Base-by-base conservation (phyloP, 53 echinoderm and acorn worm species). In the Zoroaster sp. region DNA sequence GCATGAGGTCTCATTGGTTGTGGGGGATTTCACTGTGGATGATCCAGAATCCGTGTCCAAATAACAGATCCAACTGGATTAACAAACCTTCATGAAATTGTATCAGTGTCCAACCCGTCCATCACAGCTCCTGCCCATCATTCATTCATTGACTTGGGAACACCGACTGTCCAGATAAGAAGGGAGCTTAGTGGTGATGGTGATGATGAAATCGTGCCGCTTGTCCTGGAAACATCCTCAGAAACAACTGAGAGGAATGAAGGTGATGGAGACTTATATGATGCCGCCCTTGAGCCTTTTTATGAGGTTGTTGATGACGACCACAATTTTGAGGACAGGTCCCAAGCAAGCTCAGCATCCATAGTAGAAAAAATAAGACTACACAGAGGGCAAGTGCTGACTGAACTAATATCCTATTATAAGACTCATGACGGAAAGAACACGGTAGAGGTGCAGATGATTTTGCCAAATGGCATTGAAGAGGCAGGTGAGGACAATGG, bases 401-500 rank as follows among this genome's bases (percentile, higher is more conserved):
- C 14, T 34, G 82, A 67, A 44, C 68, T 82, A 2, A 68, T 68
- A 17, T 40, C 37, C 45, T 35, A 82, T 82, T 67, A 67, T 31
- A 43, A 67, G 32, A 82, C 11, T 41, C 42, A 82, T 67, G 67
- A 43, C 37, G 40, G 7, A 23, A 52, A 77, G 9, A 79, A 54
- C 15, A 80, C 71, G 4, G 43, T 89, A 44, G 51, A 46, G 39
- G 73, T 89, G 1, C 69, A 69, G 69, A 86, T 91, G 91, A 40
- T 91, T 51, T n/a, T 82, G 35, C 88, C 92, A 32, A 74, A 92
- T 82, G 88, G 88, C 37, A 88, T 66, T 10, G 47, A 35, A 4
- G 92, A 92, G 42, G 43, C 52, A 37, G 83, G 82, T 15, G 72
- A 91, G 41, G 86, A 86, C 42, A 77, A 52, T 43, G 82, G 82